Base-by-base conservation (phyloP, 2,797 vertebrate species). In the Garrulus glandarius region DNA sequence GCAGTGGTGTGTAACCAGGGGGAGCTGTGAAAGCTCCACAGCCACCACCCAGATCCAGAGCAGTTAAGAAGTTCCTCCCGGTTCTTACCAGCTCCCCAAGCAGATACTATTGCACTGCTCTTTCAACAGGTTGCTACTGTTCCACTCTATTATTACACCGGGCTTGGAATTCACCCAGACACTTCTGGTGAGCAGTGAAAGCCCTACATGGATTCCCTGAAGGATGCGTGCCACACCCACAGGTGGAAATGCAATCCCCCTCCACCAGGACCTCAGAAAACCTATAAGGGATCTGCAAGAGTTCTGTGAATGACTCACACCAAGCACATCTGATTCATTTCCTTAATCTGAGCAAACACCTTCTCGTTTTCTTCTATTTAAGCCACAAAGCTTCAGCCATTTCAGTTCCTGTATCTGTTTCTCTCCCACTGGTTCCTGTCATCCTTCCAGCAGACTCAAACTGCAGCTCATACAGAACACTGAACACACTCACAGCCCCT, bases 341-440 rank as follows among this genome's bases (percentile, higher is more conserved):
- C 93, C 87, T 85, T 92, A 32, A 88, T 81, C 92, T 56, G 43
- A 87, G 76, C 95, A 78, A 94, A 92, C 82, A 92, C 91, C 89
- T 95, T 92, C 95, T 91, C 61, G 1, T 93, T 89, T 96, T 75
- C 65, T 92, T 61, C 87, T 91, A 67, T 94, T 96, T 91, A 81
- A 96, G 65, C 84, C 92, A 95, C 87, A 81, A 91, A 91, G 76
- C 84, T 87, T 85, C 81, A 92, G 89, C 72, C 89, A 85, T 65
- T 94, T 96, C 86, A 69, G 93, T 64, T 95, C 77, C 94, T 70
- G 71, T 83, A 91, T 91, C 93, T 76, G 83, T 94, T 96, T 94
- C 96, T 86, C 87, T 84, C 86, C 93, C 94, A 88, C 88, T 72
- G 59, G 41, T 94, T 92, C 79, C 72, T 85, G 93, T 80, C 96